Evolutionary conservation across 2,113 vertebrate genomes (phyloP), one percentile per base, ranked within the genome.

Genomic region (Stegostoma tigrinum): DNA sequence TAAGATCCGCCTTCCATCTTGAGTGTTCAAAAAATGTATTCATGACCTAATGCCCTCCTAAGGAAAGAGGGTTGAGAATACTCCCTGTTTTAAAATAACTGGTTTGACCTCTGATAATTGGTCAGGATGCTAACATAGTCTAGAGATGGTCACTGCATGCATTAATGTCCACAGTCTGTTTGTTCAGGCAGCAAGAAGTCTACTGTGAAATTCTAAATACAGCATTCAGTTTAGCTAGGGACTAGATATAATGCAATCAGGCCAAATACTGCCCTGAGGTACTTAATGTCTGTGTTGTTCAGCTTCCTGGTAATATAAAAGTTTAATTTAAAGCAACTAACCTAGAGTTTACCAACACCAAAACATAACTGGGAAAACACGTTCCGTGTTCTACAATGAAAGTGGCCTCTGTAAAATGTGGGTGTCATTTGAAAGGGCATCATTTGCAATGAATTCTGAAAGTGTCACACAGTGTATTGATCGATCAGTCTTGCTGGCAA

Each of bases 401-500:
- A 95, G 96, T 97, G 97, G 97, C 96, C 97, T 97, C 0, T 0
- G 96, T 97, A 97, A 98, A 97, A 97, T 96, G 97, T 96, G 97
- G 97, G 97, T 97, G 97, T 97, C 97, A 96, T 97, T 98, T 96
- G 96, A 97, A 98, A 98, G 97, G 97, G 97, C 97, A 98, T 97
- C 0, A 97, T 97, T 98, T 98, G 97, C 97, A 97, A 96, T 96
- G 97, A 97, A 97, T 98, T 97, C 97, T 97, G 96, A 97, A 97
- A 98, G 98, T 97, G 97, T 98, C 97, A 97, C 97, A 97, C 95
- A 96, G 97, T 96, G 96, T 98, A 98, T 98, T 98, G 98, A 99
- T 99, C 97, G 97, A 98, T 98, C 96, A 98, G 98, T 97, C 98
- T 98, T 98, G 98, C 98, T 97, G 96, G 97, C 98, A 98, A 98